Conservation (phyloP, 1,140 invertebrate species). For the Prorops nasuta region DNA sequence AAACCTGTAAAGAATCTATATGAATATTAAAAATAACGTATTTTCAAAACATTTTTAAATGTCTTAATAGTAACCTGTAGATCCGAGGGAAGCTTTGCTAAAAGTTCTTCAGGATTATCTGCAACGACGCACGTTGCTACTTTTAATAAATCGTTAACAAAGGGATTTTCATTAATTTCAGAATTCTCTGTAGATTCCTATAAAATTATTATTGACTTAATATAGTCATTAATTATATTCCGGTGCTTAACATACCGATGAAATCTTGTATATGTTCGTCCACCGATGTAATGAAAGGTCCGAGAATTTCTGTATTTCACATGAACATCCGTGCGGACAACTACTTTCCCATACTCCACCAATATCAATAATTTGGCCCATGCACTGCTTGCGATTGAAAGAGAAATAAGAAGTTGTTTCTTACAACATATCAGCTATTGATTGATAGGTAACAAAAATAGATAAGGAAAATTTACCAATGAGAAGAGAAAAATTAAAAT, state of each 20-base stretch:
- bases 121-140: constrained; percentile 61
- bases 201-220: constrained; percentile 1
- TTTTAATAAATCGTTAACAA: constrained; percentile 49
- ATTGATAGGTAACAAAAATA: too few species aligned
- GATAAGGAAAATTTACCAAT: constrained; percentile 20
- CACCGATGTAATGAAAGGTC: constrained; percentile 45
- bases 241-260: too few species aligned
- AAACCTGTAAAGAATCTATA: constrained; percentile 44
- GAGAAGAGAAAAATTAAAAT: constrained; percentile 14
- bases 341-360: constrained; percentile 39
- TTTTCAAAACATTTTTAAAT: constrained; percentile 18
- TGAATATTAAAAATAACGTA: background rate
- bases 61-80: constrained; percentile 58
- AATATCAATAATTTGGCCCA: constrained; percentile 37
- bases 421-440: too few species aligned
- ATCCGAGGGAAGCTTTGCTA: constrained; percentile 56
- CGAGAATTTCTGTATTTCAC: constrained; percentile 37
- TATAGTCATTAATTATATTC: background rate
- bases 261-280: constrained; percentile 25
- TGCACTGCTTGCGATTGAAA: constrained; percentile 26
- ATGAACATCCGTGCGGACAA: constrained; percentile 45
- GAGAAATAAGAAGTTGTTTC: background rate
- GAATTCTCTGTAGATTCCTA: background rate
- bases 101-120: constrained; percentile 50
- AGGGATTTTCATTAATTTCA: constrained; percentile 7